Conservation (phyloP, 2,888 invertebrate genomes). For the Linhomoeus sp. region DNA sequence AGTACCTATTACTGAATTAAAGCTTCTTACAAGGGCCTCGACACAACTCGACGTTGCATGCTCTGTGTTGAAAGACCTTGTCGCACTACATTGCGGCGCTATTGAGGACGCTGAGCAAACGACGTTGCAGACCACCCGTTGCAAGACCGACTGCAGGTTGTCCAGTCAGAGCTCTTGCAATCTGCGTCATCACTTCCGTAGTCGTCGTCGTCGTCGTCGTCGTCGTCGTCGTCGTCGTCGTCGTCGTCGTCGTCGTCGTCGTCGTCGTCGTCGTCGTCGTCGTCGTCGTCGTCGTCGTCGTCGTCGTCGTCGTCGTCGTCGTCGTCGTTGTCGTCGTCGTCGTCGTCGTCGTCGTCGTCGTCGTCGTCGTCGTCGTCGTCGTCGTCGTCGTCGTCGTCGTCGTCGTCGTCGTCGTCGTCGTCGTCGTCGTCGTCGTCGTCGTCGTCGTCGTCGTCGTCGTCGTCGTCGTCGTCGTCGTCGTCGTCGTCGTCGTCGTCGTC, state of each 20-base stretch:
- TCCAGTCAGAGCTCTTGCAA: not conserved
- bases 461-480: not conserved
- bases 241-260: not conserved
- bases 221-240: not conserved
- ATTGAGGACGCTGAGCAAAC: too few relatives aligned
- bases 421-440: not conserved
- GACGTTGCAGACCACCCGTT: too few relatives aligned
- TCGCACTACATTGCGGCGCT: too few relatives aligned
- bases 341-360: not conserved
- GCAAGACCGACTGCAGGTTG: too few relatives aligned
- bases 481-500: not conserved
- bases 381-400: not conserved
- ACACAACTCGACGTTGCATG: too few relatives aligned
- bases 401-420: not conserved
- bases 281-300: not conserved
- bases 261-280: not conserved
- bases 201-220: too few relatives aligned
- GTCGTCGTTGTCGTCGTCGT: not conserved
- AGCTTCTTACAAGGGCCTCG: too few relatives aligned
- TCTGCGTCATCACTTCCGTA: not conserved
- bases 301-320: not conserved
- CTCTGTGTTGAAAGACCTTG: too few relatives aligned
- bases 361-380: not conserved
- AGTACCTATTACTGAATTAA: too few relatives aligned
- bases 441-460: not conserved